A percentile compares a stretch with the other conserved stretches of the same genome.
These are phyloP conservation scores for Phallusia fumigata DNA, from an alignment of 23 tunicate genomes.

Conservation along the genomic window DNA sequence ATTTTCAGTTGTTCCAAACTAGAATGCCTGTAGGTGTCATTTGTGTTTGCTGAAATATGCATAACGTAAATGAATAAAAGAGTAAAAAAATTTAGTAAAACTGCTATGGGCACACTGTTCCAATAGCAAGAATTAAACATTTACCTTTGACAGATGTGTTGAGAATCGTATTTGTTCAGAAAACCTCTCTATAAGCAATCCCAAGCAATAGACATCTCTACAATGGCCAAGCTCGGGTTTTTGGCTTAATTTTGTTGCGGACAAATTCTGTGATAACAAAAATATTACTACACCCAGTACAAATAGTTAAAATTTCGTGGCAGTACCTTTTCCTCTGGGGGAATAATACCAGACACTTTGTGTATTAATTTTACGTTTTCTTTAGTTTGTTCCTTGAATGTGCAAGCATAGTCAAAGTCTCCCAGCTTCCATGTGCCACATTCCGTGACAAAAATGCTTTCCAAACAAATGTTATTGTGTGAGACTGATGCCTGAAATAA, in stretches of 20 bases:
- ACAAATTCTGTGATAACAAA: conserved; percentile 4
- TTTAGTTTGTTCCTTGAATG: conserved; percentile 53
- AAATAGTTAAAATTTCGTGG: not conserved
- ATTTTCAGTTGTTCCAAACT: no score
- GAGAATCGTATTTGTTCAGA: conserved; percentile 59
- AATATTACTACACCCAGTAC: not conserved
- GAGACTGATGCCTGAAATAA: conserved; percentile 43
- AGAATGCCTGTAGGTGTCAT: no score
- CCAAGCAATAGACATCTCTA: conserved; percentile 77
- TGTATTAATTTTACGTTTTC: conserved; percentile 21
- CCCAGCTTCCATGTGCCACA: conserved; percentile 79
- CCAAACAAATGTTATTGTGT: conserved; percentile 59
- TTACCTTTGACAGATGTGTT: conserved; percentile 31
- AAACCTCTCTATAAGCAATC: conserved; percentile 49
- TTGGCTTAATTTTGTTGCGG: conserved; percentile 26
- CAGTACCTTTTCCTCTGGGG: conserved; percentile 72
- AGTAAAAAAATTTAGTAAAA: no score
- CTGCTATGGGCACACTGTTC: no score
- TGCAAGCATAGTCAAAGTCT: conserved; percentile 74
- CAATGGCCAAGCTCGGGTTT: conserved; percentile 45
- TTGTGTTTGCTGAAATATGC: no score
- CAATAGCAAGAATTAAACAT: no score
- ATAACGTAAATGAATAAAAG: no score
- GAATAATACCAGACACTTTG: not conserved
- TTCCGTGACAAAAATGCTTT: conserved; percentile 48